Evolutionary conservation across 2,113 vertebrate species (phyloP).

Genomic region (Callocephalon fimbriatum): DNA sequence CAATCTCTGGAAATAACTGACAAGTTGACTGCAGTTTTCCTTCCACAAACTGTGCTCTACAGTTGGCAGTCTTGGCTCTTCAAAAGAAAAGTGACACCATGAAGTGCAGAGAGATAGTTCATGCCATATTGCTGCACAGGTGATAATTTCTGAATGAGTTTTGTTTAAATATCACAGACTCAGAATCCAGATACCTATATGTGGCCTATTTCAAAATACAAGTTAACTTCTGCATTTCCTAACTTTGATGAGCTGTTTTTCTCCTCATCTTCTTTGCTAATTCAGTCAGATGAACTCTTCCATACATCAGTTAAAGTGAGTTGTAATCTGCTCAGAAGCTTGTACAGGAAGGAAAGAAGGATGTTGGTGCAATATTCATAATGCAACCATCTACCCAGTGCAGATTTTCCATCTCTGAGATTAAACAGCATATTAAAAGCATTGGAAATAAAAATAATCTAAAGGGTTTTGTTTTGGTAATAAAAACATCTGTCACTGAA

Average conservation of each 20-base stretch:
- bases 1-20: slow-evolving; percentile 42
- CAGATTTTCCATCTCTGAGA: background rate
- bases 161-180: background rate
- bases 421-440: background rate
- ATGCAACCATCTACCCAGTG: background rate
- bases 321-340: slow-evolving; percentile 10
- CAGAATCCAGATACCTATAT: background rate
- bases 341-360: background rate
- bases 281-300: background rate
- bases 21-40: background rate
- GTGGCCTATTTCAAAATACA: background rate
- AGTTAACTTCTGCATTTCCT: background rate
- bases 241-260: background rate
- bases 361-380: background rate
- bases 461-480: background rate
- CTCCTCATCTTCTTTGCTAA: background rate
- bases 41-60: background rate
- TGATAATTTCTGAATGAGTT: background rate
- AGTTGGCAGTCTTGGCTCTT: background rate
- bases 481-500: background rate
- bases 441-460: background rate
- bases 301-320: background rate
- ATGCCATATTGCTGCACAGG: background rate
- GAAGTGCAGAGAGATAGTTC: background rate
- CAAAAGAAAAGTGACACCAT: background rate